phyloP scores from a whole-genome alignment of 2,797 vertebrate species.

The Sebastes ruberrimus region DNA sequence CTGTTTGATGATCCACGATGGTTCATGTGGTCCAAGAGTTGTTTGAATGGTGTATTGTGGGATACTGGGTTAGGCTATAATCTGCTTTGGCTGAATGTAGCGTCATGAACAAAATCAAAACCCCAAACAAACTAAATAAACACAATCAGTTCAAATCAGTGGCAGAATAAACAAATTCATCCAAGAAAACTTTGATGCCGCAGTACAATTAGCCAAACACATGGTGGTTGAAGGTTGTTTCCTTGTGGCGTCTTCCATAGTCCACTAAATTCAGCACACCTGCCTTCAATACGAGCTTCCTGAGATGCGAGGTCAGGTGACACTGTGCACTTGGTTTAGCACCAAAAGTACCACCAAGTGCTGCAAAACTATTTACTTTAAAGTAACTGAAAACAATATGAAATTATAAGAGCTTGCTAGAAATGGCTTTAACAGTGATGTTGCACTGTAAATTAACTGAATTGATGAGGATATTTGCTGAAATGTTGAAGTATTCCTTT shows the following conservation, averaged over 20 bases:
- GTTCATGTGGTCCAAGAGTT: background rate
- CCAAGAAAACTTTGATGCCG: background rate
- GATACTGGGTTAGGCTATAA: background rate
- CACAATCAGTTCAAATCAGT: background rate
- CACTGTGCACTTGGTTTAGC: background rate
- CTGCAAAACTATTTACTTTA: background rate
- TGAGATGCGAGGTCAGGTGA: background rate
- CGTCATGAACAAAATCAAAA: background rate
- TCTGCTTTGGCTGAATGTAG: too few relatives aligned
- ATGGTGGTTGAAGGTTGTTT: background rate
- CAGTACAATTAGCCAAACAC: background rate
- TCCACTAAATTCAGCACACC: background rate
- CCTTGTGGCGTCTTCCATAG: background rate
- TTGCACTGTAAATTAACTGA: too few relatives aligned
- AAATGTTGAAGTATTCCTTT: too few relatives aligned
- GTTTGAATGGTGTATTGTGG: background rate
- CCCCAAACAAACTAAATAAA: background rate
- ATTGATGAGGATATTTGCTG: too few relatives aligned
- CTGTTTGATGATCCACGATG: background rate
- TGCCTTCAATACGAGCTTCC: background rate
- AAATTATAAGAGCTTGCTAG: too few relatives aligned
- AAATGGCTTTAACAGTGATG: too few relatives aligned
- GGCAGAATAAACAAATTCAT: background rate
- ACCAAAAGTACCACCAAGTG: background rate
- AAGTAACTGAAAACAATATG: too few relatives aligned